Evolutionary conservation across 2,113 vertebrate species (phyloP).

Genomic region (Bubalus kerabau): DNA sequence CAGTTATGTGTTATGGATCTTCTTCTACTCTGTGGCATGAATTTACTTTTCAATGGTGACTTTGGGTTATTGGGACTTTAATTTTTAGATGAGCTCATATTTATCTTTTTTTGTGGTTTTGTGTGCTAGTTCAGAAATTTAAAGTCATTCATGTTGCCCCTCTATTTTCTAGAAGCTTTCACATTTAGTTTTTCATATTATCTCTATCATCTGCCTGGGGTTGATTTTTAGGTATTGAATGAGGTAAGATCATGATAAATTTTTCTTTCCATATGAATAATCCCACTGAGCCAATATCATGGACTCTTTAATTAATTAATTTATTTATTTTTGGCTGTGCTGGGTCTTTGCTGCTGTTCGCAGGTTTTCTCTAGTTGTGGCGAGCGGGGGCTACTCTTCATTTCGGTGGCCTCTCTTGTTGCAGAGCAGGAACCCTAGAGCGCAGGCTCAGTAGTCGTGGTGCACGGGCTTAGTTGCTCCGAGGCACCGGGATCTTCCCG

Average conservation of each 20-base stretch:
- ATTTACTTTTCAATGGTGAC: background rate
- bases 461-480: background rate
- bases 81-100: background rate
- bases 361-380: background rate
- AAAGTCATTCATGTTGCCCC: background rate
- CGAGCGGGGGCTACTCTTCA: background rate
- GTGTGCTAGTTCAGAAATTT: background rate
- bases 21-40: background rate
- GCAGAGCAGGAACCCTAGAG: background rate
- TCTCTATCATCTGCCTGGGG: background rate
- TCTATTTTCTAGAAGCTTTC: background rate
- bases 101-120: background rate
- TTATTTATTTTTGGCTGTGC: background rate
- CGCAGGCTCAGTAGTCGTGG: background rate
- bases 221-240: background rate
- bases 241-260: background rate
- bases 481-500: background rate
- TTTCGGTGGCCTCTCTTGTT: background rate
- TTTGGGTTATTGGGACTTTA: background rate
- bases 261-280: background rate
- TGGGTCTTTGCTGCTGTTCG: background rate
- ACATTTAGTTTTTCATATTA: background rate
- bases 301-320: background rate
- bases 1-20: background rate
- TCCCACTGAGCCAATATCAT: background rate